Evolutionary conservation across 2,113 vertebrate genomes (phyloP).

Genomic region (Parus major): DNA sequence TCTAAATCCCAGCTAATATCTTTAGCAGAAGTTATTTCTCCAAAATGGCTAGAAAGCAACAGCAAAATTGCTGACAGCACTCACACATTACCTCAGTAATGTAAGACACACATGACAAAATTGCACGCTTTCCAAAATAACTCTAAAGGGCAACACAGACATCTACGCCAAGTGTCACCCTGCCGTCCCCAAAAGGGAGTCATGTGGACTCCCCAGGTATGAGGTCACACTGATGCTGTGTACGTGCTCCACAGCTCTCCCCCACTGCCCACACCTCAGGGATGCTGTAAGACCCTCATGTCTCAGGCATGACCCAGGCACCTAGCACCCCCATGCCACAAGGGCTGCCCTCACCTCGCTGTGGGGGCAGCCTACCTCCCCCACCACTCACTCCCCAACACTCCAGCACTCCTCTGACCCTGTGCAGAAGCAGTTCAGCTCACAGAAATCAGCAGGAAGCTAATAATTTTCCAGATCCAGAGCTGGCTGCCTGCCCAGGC

Average conservation of each 20-base stretch:
- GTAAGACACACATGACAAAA: background rate
- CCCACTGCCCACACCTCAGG: background rate
- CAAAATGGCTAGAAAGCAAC: background rate
- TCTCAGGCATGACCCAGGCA: rapidly evolving
- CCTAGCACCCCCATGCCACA: rapidly evolving
- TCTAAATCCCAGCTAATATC: background rate
- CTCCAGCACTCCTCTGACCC: background rate
- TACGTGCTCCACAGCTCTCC: background rate
- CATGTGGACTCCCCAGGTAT: rapidly evolving
- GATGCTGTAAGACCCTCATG: rapidly evolving
- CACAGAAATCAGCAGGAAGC: conserved; percentile 43
- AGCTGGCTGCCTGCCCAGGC: conserved; percentile 52
- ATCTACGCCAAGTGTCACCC: background rate
- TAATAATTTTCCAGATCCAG: conserved; percentile 57
- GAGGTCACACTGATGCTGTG: background rate
- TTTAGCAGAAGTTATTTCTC: conserved; percentile 9
- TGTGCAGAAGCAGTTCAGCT: background rate
- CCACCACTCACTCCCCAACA: rapidly evolving
- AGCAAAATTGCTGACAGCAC: background rate
- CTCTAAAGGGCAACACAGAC: background rate
- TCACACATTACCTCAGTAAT: background rate
- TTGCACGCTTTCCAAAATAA: background rate
- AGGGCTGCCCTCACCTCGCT: background rate
- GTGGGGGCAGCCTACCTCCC: background rate
- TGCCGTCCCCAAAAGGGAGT: background rate